These are phyloP conservation scores for Tragelaphus imberbis DNA, from an alignment of 2,113 vertebrate species.

Conservation along the genomic window DNA sequence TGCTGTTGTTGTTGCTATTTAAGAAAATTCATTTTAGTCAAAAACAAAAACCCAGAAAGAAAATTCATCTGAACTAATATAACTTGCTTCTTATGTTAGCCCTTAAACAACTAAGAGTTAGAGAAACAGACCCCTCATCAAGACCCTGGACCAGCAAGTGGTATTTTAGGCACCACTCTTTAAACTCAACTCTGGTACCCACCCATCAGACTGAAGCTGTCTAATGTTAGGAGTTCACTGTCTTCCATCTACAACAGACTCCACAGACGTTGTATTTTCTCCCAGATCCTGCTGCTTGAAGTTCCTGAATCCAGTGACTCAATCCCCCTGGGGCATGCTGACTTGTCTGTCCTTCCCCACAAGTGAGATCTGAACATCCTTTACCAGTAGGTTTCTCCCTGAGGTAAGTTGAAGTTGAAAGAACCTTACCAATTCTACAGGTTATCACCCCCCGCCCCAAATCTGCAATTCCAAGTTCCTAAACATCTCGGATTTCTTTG, in stretches of 20 bases:
- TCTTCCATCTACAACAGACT: background rate
- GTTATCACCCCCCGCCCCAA: background rate
- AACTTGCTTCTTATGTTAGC: background rate
- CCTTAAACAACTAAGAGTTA: background rate
- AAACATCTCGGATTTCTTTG: too few species aligned
- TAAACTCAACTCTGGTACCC: background rate
- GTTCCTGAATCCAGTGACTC: background rate
- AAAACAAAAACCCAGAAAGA: background rate
- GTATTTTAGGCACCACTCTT: background rate
- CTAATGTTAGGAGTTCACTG: background rate
- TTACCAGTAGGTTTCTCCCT: background rate
- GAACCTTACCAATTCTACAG: background rate
- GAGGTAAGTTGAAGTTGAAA: background rate
- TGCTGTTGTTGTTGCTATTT: background rate
- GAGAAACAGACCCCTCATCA: background rate
- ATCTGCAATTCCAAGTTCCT: background rate
- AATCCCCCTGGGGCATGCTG: background rate
- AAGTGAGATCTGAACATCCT: background rate
- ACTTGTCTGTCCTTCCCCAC: background rate
- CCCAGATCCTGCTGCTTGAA: background rate
- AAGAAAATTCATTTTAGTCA: background rate
- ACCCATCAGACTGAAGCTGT: background rate
- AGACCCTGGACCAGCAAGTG: background rate
- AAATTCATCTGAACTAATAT: background rate
- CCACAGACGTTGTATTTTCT: background rate